Evolutionary conservation across 2,113 vertebrate genomes (phyloP).

Genomic region (Antechinus flavipes): DNA sequence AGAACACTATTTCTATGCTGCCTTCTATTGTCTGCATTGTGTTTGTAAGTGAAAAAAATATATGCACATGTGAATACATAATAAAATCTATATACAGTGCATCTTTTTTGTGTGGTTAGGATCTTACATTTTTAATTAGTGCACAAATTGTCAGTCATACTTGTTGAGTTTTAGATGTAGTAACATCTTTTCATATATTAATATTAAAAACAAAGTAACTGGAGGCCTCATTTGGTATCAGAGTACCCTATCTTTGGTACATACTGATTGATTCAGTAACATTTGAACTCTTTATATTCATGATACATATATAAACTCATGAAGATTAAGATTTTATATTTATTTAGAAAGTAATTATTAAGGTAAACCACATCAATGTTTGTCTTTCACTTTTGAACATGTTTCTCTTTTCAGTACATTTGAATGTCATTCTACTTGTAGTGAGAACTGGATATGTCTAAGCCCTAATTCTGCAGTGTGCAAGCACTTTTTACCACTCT

Average conservation of each 20-base stretch:
- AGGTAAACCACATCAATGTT: constrained; percentile 73
- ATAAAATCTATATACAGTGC: constrained; percentile 81
- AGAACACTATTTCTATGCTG: constrained; percentile 86
- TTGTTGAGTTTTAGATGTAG: constrained; percentile 82
- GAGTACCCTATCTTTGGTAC: constrained; percentile 78
- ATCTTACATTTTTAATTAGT: constrained; percentile 85
- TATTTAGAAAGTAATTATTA: constrained; percentile 76
- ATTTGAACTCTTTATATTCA: constrained; percentile 75
- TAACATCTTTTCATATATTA: constrained; percentile 79
- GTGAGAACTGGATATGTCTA: constrained; percentile 69
- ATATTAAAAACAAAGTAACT: constrained; percentile 79
- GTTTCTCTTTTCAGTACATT: constrained; percentile 75
- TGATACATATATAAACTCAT: constrained; percentile 75
- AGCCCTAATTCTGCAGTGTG: constrained; percentile 73
- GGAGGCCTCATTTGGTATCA: constrained; percentile 80
- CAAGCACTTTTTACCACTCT: constrained; percentile 68
- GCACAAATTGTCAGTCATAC: constrained; percentile 82
- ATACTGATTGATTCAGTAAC: constrained; percentile 82
- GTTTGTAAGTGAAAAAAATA: constrained; percentile 81
- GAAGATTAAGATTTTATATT: constrained; percentile 78
- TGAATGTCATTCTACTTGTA: constrained; percentile 72
- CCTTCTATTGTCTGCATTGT: constrained; percentile 85
- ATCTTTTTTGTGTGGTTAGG: constrained; percentile 84
- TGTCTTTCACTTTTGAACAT: constrained; percentile 74
- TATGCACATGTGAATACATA: constrained; percentile 78